Evolutionary conservation across 1,140 invertebrate species (phyloP), one percentile per base, ranked within the genome.

Genomic region (Delia radicum): DNA sequence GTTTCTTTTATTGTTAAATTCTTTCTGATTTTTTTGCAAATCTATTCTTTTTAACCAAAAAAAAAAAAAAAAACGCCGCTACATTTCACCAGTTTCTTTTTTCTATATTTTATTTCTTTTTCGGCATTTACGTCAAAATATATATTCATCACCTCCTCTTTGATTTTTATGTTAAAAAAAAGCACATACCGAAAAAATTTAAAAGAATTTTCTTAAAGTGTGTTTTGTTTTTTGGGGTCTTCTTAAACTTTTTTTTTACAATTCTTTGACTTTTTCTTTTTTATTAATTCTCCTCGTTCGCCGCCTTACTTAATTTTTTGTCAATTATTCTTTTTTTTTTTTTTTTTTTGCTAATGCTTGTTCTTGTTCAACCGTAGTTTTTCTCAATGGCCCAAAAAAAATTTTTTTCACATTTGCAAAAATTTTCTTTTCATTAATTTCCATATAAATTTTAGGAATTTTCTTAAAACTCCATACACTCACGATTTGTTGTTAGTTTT

Each of bases 221-320:
- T 55, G 18, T 55, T 55, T 55, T 55, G n/a, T 24, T 8, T 21
- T 55, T 55, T 55, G 13, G 0, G n/a, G 21, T 21, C 7, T 21
- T 21, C 13, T 37, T 55, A 24, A 55, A 55, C 48, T 55, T 18
- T 55, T 2, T n/a, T n/a, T 42, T 55, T 55, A 21, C n/a, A 55
- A 55, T 55, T 55, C 48, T 55, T 55, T 55, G 18, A 21, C 48
- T 18, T 55, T 55, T n/a, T n/a, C 48, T 18, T 7, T 55, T 55
- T 55, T 55, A 55, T 74, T 81, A 81, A 63, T 74, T 78, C 80
- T 76, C 77, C 27, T n/a, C 72, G 72, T 73, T 67, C 26, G 26
- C 63, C 26, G 63, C 63, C 26, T 31, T 65, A 26, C 62, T 65
- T 28, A 28, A 28, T 27, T 61, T 61, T n/a, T 28, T 65, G 28